A percentile compares a stretch with the other conserved stretches of the same genome.
phyloP scores from a whole-genome alignment of 1,140 invertebrate species.

The Papilio polytes region DNA sequence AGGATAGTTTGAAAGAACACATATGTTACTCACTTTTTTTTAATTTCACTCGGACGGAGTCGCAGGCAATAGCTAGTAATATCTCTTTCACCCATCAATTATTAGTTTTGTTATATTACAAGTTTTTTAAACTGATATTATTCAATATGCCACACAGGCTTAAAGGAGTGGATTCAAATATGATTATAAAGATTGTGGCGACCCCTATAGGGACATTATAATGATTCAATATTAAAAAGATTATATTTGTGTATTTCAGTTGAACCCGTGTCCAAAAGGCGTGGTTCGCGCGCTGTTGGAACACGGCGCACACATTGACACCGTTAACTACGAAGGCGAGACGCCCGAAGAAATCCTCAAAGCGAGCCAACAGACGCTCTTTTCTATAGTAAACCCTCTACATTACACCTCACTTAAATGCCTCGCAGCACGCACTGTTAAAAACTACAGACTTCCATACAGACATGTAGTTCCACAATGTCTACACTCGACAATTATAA shows the following conservation, averaged over 20 bases:
- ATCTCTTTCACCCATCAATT: too few relatives aligned
- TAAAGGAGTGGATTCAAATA: too few relatives aligned
- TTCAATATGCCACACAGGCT: too few relatives aligned
- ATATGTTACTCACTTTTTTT: too few relatives aligned
- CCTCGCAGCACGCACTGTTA: slow-evolving; percentile 91
- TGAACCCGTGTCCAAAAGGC: slow-evolving; percentile 86
- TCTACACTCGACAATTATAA: slow-evolving; percentile 78
- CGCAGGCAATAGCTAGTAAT: too few relatives aligned
- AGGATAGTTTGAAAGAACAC: too few relatives aligned
- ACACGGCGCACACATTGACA: slow-evolving; percentile 94
- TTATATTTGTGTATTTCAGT: slow-evolving; percentile 51
- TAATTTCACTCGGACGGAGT: too few relatives aligned
- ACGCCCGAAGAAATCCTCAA: slow-evolving; percentile 90
- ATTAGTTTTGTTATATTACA: too few relatives aligned
- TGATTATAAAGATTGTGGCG: too few relatives aligned
- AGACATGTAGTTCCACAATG: slow-evolving; percentile 85
- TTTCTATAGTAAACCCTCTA: slow-evolving; percentile 90
- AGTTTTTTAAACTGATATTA: too few relatives aligned
- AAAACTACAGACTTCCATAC: slow-evolving; percentile 86
- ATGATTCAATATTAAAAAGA: too few relatives aligned
- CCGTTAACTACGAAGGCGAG: slow-evolving; percentile 91
- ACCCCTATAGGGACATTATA: too few relatives aligned
- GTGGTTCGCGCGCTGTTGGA: slow-evolving; percentile 89
- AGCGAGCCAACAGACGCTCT: slow-evolving; percentile 83
- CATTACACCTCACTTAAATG: slow-evolving; percentile 92